These are phyloP conservation scores for Xylocopa sonorina DNA, from an alignment of 1,140 invertebrate species.

Conservation along the genomic window DNA sequence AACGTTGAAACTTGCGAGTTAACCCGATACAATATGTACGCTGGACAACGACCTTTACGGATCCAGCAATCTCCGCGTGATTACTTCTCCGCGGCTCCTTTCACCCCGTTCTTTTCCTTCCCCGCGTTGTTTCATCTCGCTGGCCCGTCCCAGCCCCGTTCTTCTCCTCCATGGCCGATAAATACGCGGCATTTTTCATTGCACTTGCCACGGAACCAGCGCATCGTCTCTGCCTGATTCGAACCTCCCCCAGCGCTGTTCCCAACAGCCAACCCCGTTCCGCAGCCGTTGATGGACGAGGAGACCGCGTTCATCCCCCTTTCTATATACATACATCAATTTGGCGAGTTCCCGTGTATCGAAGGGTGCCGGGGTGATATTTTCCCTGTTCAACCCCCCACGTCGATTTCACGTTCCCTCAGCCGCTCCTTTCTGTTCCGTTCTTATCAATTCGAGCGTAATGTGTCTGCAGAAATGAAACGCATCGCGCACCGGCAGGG, in stretches of 20 bases:
- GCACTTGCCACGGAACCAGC: conserved; percentile 21
- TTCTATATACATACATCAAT: conserved; percentile 62
- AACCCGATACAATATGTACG: too few relatives aligned
- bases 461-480: conserved; percentile 56
- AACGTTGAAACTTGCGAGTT: too few relatives aligned
- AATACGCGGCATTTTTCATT: conserved; percentile 46
- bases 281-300: conserved; percentile 48
- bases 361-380: conserved; percentile 30
- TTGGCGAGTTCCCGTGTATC: conserved; percentile 54
- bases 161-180: conserved; percentile 38
- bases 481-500: conserved; percentile 37
- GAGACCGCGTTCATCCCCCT: conserved; percentile 37
- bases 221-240: conserved; percentile 31
- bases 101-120: neutral
- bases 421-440: conserved; percentile 43
- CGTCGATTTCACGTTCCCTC: conserved; percentile 38
- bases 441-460: conserved; percentile 59
- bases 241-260: neutral
- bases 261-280: conserved; percentile 13
- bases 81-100: conserved; percentile 36
- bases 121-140: conserved; percentile 44
- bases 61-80: conserved; percentile 46
- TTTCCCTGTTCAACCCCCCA: neutral
- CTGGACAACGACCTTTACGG: too few relatives aligned
- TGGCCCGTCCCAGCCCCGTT: conserved; percentile 3